Percentiles rank a stretch among this genome's conserved stretches.
Conservation (phyloP, 1,140 invertebrate genomes). For the Melanaphis sacchari region DNA sequence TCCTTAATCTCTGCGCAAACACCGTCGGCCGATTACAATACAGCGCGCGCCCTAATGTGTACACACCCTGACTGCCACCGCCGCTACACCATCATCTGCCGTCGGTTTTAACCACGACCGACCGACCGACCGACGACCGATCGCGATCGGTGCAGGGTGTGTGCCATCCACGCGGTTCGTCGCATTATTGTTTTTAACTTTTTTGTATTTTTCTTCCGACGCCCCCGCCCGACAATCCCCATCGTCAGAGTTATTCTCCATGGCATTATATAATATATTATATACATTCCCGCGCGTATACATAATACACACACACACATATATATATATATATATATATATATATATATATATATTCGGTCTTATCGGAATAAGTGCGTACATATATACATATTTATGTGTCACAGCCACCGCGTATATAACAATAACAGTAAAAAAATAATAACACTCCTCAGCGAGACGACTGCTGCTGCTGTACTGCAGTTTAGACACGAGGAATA, state of each 20-base stretch:
- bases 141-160: not conserved
- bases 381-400: not conserved
- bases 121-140: not conserved
- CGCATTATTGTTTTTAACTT: slow-evolving; percentile 35
- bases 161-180: not conserved
- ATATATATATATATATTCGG: not conserved
- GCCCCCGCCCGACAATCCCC: not conserved
- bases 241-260: not conserved
- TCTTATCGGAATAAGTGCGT: not conserved
- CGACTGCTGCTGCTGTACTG: not conserved
- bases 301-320: too few relatives aligned
- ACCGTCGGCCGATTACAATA: slow-evolving; percentile 39
- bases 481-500: not conserved
- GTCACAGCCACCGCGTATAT: not conserved
- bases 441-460: not conserved
- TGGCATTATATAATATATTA: too few relatives aligned
- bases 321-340: not conserved
- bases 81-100: not conserved
- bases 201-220: slow-evolving; percentile 17
- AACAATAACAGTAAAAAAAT: slow-evolving; percentile 5
- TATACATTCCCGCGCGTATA: too few relatives aligned
- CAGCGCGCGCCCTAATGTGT: slow-evolving; percentile 23
- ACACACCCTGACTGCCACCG: not conserved
- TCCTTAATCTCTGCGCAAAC: slow-evolving; percentile 52
- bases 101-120: slow-evolving; percentile 3